These are phyloP conservation scores for Oreortyx pictus DNA, from an alignment of 2,797 vertebrate species.

Conservation along the genomic window DNA sequence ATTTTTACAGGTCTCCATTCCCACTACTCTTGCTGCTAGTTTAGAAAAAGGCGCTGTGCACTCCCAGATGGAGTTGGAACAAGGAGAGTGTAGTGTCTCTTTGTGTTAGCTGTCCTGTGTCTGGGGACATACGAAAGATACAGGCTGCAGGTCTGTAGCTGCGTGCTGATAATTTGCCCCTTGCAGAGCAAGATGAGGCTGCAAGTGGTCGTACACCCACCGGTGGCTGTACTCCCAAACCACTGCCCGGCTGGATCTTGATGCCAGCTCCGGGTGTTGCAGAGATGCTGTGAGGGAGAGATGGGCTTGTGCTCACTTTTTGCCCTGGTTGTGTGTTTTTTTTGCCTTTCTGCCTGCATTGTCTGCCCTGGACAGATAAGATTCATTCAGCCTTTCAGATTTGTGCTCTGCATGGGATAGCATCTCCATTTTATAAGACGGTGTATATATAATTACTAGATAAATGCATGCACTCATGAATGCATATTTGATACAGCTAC, in stretches of 20 bases:
- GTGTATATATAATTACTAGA: not conserved
- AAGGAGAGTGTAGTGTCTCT: accelerated
- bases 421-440: not conserved
- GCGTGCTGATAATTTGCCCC: not conserved
- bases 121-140: not conserved
- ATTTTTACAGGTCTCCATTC: not conserved
- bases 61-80: not conserved
- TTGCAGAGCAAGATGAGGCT: not conserved
- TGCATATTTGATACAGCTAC: not conserved
- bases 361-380: not conserved
- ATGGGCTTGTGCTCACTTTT: accelerated
- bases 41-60: not conserved
- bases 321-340: accelerated
- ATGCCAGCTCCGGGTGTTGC: accelerated
- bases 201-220: not conserved
- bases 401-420: not conserved
- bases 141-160: not conserved
- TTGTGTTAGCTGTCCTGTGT: not conserved
- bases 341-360: not conserved
- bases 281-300: accelerated
- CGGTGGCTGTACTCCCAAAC: not conserved
- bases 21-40: not conserved
- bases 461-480: slow-evolving; percentile 7
- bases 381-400: not conserved
- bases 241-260: not conserved